Evolutionary conservation across 2,888 invertebrate species (phyloP), one percentile per base, ranked within the genome.

Genomic region (Crossocerus cetratus): DNA sequence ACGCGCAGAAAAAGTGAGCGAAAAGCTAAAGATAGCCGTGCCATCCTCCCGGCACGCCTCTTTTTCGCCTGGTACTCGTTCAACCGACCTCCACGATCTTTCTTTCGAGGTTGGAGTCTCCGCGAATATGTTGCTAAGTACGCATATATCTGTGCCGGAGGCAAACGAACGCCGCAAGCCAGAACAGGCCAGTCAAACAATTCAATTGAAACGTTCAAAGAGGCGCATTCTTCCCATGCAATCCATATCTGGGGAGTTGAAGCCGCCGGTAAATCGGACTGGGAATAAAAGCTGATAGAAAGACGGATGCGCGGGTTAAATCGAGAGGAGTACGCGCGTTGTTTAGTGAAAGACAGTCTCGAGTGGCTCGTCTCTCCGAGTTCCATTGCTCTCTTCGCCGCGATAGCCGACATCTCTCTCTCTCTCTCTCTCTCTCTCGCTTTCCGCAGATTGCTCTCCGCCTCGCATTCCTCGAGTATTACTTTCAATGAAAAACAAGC

Each of bases 11-110:
- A 72, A 55, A 64, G 55, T 63, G 62, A 65, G 45, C 49, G 64
- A 58, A 61, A 61, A 32, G 57, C 65, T 77, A 80, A 80, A 80
- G 77, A 80, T 77, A 80, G 55, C 54, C 58, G 23, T 63, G 22
- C 66, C 56, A n/a, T 66, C 53, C 56, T 55, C 14, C 43, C 21
- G 32, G 32, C 58, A 20, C 32, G 23, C 32, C 44, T 59, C 42
- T 61, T 59, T 18, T 22, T 23, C 14, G 58, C 62, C 16, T 11
- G 20, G 22, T 42, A n/a, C 43, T 57, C 54, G 45, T 22, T 58
- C 56, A 2, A 32, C 44, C 49, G 32, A 45, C 49, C 49, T 32
- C 21, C 11, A 4, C 65, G 22, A 59, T 45, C 42, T 58, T 61
- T 54, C 69, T 62, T 45, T 49, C 71, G 18, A 22, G 18, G 49